Base-by-base conservation (phyloP, 2,113 vertebrate genomes). In the Ochotona princeps region DNA sequence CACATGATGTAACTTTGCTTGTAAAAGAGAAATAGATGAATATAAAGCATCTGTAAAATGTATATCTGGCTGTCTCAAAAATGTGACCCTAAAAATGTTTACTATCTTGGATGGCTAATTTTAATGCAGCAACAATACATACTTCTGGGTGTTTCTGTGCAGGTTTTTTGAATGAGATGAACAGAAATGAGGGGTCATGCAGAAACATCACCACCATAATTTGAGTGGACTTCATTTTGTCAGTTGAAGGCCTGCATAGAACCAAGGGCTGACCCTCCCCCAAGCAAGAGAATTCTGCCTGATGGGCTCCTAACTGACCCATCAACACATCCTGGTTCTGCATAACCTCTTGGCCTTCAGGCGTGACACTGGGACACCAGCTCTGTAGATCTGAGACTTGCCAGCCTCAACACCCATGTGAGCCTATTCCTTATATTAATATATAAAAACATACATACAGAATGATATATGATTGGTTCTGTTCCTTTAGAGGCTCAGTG, bases 211-310 rank as follows among this genome's bases (percentile, higher is more conserved):
- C 32, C 20, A 82, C 30, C 15, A 6, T 63, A 30, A 44, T 35
- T 8, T 66, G 47, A 63, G 17, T 90, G 67, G 28, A 17, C 47
- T 35, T 87, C 17, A 21, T 57, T 20, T 23, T 72, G 23, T 89
- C 72, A 11, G 47, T 51, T 90, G 26, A 80, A 94, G 23, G 28
- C 61, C 67, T 75, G 15, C 54, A 14, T n/a, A 57, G 70, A 93
- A 61, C 57, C 21, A n/a, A 83, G 83, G 65, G 13, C 21, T 67
- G 66, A 47, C 63, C 63, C n/a, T 66, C 70, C 88, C 61, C 82
- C 69, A n/a, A 60, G 15, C 20, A 73, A 66, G 54, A 90, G 89
- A 96, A 94, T 92, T 93, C 89, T 81, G 49, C 14, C 74, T 38
- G 35, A 8, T 57, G 51, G 13, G 51, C 83, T 95, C 82, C 89